phyloP scores from a whole-genome alignment of 2,113 vertebrate genomes.

The Mesembrinibis cayennensis region DNA sequence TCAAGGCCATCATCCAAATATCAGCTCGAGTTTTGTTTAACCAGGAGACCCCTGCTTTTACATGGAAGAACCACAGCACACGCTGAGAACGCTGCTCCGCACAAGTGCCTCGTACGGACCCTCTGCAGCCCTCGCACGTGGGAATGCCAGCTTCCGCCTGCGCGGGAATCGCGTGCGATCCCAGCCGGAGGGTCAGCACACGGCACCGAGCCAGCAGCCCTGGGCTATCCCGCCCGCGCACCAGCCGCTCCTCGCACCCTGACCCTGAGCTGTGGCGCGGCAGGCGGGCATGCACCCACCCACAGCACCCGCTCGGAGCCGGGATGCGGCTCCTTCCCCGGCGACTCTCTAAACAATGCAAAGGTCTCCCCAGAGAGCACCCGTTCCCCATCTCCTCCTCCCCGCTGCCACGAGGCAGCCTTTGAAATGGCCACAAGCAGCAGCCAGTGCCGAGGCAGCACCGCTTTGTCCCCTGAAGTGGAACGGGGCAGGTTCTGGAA shows the following conservation, averaged over 20 bases:
- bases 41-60: not conserved
- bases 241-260: not conserved
- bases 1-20: not conserved
- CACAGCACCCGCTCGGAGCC: not conserved
- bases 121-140: fast-evolving
- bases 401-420: not conserved
- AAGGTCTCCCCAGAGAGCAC: not conserved
- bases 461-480: fast-evolving
- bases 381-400: not conserved
- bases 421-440: not conserved
- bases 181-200: fast-evolving
- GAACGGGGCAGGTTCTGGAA: not conserved
- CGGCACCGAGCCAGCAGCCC: not conserved
- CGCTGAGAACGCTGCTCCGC: fast-evolving
- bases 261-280: fast-evolving
- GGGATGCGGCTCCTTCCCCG: not conserved
- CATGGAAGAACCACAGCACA: not conserved
- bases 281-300: fast-evolving
- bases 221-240: fast-evolving
- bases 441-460: not conserved
- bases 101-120: fast-evolving
- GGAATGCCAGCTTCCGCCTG: not conserved
- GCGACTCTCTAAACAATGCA: fast-evolving
- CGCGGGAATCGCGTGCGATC: fast-evolving
- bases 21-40: not conserved